Evolutionary conservation across 2,888 invertebrate species (phyloP).

Genomic region (Mesorhabditis spiculigera): DNA sequence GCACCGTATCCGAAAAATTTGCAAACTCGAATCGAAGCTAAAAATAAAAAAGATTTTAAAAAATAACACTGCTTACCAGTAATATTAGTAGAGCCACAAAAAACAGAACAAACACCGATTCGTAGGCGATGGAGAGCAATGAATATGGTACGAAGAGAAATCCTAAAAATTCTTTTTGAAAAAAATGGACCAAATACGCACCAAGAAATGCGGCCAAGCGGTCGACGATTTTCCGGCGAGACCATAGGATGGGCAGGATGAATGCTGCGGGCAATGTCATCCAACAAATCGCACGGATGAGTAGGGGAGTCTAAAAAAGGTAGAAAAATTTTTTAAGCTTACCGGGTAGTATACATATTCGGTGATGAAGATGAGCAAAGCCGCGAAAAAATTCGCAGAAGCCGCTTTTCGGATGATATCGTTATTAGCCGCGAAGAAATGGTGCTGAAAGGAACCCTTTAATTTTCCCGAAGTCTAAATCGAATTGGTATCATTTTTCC

Average conservation of each 20-base stretch:
- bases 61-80: constrained; percentile 18
- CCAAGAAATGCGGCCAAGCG: background rate
- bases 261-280: constrained; percentile 24
- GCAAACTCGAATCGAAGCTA: constrained; percentile 35
- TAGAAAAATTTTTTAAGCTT: background rate
- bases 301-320: constrained; percentile 5
- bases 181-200: background rate
- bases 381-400: background rate
- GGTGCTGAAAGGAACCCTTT: no score
- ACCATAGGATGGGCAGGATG: constrained; percentile 20
- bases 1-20: constrained; percentile 28
- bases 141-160: constrained; percentile 40
- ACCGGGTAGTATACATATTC: constrained; percentile 7
- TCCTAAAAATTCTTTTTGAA: background rate
- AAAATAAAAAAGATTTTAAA: background rate
- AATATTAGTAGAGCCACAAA: constrained; percentile 35
- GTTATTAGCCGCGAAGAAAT: no score
- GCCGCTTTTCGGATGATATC: no score
- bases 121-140: constrained; percentile 50
- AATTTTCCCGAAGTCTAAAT: no score
- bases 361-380: constrained; percentile 7
- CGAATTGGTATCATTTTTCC: no score
- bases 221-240: constrained; percentile 10
- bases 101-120: constrained; percentile 46
- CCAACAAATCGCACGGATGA: constrained; percentile 21